Conservation (phyloP, 1,140 invertebrate species). For the Physella acuta region DNA sequence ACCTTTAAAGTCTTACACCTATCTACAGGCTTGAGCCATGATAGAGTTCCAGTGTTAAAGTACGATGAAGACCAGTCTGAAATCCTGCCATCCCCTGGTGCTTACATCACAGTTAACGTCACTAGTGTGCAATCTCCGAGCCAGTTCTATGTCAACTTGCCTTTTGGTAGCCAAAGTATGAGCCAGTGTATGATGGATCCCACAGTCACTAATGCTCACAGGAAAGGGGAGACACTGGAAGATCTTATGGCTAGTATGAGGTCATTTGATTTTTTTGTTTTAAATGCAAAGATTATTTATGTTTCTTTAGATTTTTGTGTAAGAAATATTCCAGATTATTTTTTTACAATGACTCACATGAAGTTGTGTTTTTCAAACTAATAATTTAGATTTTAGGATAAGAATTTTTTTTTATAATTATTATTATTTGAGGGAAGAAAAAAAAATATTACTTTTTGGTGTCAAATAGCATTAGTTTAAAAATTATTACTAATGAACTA, state of each 20-base stretch:
- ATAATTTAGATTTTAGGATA: too few species aligned
- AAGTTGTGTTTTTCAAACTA: too few species aligned
- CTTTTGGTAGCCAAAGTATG: not conserved
- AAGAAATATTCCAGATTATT: too few species aligned
- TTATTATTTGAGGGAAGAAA: too few species aligned
- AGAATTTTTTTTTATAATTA: too few species aligned
- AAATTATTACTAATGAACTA: too few species aligned
- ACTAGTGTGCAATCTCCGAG: not conserved
- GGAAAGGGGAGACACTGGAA: conserved; percentile 3
- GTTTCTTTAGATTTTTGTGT: too few species aligned
- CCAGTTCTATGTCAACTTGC: conserved; percentile 11
- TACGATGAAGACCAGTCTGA: conserved; percentile 13
- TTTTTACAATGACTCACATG: too few species aligned
- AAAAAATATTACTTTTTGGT: too few species aligned
- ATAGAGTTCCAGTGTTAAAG: conserved; percentile 2
- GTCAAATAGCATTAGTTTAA: too few species aligned
- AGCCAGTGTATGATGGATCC: not conserved
- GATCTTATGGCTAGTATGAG: conserved; percentile 6
- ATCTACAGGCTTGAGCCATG: not conserved
- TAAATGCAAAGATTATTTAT: too few species aligned
- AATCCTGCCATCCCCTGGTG: not conserved
- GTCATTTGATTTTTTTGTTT: too few species aligned
- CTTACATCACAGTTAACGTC: not conserved
- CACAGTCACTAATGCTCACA: not conserved
- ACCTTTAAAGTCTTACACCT: not conserved